Evolutionary conservation across 2,113 vertebrate species (phyloP), one percentile per base, ranked within the genome.

Genomic region (Polypterus bichir): DNA sequence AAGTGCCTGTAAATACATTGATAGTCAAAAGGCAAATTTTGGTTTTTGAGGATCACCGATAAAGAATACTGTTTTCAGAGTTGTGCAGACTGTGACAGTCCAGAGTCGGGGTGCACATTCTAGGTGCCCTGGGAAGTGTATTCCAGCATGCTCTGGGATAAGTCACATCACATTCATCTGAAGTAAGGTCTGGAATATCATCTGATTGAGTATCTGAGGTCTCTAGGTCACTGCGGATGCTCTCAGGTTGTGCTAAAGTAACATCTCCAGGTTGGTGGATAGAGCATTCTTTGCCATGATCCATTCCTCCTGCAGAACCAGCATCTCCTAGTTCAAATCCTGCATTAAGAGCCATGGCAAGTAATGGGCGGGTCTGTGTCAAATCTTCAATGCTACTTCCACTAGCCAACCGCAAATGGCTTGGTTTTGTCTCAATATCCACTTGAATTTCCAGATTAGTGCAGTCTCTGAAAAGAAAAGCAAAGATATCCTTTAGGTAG

Each of bases 381-480:
- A 95, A 89, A 72, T 97, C 96, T 82, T 98, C 94, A 0, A 94
- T 93, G 44, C 93, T 98, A 82, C 87, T 86, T 59, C 84, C 74
- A 7, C 86, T 88, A 69, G 91, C 87, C 74, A 98, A 81, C 76
- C 93, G 94, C 75, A 97, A 88, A 74, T 94, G 92, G 66, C 92
- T 97, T 59, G 94, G 96, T 77, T 98, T 97, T 78, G 92, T 93
- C 74, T 98, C 96, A 2, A 97, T 98, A 86, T 98, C 94, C 81
- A 98, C 96, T 81, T 98, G 96, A 79, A 98, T 96, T 82, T 98
- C 96, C 81, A 97, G 89, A 77, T 98, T 98, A 70, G 89, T 98
- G 76, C 92, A 89, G 71, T 98, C 96, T 84, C 96, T 98, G 83
- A 68, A 75, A 62, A 44, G 27, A 27, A 27, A 27, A 27, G 27